Percentiles rank a stretch among this genome's conserved stretches.
Conservation (phyloP, 2,113 vertebrate genomes). For the Epinephelus fuscoguttatus region DNA sequence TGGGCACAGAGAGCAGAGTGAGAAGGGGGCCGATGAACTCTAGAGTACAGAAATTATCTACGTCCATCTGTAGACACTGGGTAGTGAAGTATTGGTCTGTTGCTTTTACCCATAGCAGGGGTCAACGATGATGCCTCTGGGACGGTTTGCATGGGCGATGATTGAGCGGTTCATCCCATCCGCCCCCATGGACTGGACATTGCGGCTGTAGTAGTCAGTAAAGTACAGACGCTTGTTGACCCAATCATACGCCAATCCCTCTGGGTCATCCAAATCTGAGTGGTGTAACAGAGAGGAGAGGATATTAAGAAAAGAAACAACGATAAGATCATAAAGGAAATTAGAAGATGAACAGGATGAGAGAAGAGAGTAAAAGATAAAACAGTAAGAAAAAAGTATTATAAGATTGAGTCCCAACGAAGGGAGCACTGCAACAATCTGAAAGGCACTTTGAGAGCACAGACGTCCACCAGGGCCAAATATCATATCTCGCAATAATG, state of each 20-base stretch:
- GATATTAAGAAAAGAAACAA: background rate
- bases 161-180: conserved; percentile 89
- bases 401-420: background rate
- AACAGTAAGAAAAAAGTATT: background rate
- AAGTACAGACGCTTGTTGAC: conserved; percentile 92
- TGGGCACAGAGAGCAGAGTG: conserved; percentile 25
- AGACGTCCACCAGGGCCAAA: too few species aligned
- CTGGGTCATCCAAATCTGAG: conserved; percentile 88
- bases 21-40: background rate
- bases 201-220: conserved; percentile 88
- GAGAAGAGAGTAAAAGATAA: background rate
- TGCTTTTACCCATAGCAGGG: conserved; percentile 92
- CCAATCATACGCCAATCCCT: conserved; percentile 96
- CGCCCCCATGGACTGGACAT: conserved; percentile 89
- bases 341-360: background rate
- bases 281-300: conserved; percentile 13
- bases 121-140: conserved; percentile 90
- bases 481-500: too few species aligned
- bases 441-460: too few species aligned
- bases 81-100: background rate
- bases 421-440: background rate
- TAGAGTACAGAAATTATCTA: background rate
- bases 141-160: conserved; percentile 86
- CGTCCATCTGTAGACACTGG: background rate
- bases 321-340: background rate